Evolutionary conservation across 1,140 invertebrate species (phyloP), one percentile per base, ranked within the genome.

Genomic region (Zaprionus inermis): DNA sequence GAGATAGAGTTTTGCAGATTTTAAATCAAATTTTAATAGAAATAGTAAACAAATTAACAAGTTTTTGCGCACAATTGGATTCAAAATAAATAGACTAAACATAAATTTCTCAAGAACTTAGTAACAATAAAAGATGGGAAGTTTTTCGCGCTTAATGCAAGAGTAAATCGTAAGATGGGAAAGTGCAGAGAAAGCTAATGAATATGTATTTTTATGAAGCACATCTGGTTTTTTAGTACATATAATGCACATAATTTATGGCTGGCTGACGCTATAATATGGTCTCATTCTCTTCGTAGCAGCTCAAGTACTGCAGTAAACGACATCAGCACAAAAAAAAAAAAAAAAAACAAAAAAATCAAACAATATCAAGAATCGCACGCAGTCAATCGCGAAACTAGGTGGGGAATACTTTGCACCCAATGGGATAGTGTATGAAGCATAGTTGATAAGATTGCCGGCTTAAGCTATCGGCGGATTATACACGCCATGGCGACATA

Each of bases 391-490:
- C n/a, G n/a, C n/a, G n/a, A 61, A 49, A 74, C 69, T 69, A 61
- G 24, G 44, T 20, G 55, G 24, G 52, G 22, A 44, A 82, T 76
- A 86, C 82, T 81, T 85, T 85, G 82, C 68, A 75, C 81, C 49
- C 18, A 20, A 24, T 32, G 24, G 38, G 34, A 70, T 38, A 60
- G 77, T 49, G 63, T 66, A 44, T 52, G n/a, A 16, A 63, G 59
- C 54, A 61, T 73, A 63, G 57, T 57, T 81, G 82, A 86, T 86
- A 77, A 86, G 82, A 86, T 86, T 68, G 72, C 32, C 56, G n/a
- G 51, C 49, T 68, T 71, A 57, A 52, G 61, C 71, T 55, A 32
- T 64, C 55, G 34, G 18, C 12, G 57, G 55, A 69, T 82, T 77
- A 72, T 64, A 60, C 16, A 51, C 16, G 20, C 56, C 16, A 63